These are phyloP conservation scores for Sebastes glaucus DNA, from an alignment of 2,797 vertebrate species.

Conservation along the genomic window DNA sequence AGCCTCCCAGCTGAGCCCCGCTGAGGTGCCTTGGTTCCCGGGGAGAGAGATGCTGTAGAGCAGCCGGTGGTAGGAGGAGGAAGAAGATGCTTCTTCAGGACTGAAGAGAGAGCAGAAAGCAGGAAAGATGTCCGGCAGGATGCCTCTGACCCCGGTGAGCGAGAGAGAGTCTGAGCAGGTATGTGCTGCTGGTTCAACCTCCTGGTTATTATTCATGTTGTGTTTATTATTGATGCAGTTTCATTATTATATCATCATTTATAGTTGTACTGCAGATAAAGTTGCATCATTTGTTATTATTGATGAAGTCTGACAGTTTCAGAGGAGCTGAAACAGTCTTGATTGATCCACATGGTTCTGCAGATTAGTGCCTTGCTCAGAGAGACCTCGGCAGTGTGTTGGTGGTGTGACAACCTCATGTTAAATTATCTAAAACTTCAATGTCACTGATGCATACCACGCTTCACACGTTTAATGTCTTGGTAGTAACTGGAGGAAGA, in stretches of 20 bases:
- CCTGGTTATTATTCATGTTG: not conserved
- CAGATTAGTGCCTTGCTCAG: not conserved
- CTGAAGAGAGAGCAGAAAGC: conserved; percentile 20
- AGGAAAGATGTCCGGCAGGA: conserved; percentile 86
- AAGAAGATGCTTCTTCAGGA: conserved; percentile 30
- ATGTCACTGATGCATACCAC: not conserved
- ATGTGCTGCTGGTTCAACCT: not conserved
- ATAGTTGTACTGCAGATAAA: not conserved
- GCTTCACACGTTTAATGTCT: not conserved
- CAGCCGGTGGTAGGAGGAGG: conserved; percentile 2
- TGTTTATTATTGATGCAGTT: not conserved
- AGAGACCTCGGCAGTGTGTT: not conserved
- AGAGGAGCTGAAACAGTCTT: not conserved
- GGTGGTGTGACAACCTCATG: not conserved
- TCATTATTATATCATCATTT: not conserved
- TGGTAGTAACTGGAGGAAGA: not conserved
- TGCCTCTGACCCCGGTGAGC: conserved; percentile 89
- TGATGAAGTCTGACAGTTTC: not conserved
- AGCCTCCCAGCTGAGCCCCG: conserved; percentile 31
- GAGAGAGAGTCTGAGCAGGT: conserved; percentile 83
- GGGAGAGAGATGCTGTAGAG: conserved; percentile 33
- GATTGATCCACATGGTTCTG: not conserved
- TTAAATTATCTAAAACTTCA: not conserved
- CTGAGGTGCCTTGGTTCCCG: conserved; percentile 28
- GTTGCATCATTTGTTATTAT: not conserved